A percentile compares a stretch with the other conserved stretches of the same genome.
Evolutionary conservation across 2,888 invertebrate species (phyloP).

Genomic region (Chalcis sispes): DNA sequence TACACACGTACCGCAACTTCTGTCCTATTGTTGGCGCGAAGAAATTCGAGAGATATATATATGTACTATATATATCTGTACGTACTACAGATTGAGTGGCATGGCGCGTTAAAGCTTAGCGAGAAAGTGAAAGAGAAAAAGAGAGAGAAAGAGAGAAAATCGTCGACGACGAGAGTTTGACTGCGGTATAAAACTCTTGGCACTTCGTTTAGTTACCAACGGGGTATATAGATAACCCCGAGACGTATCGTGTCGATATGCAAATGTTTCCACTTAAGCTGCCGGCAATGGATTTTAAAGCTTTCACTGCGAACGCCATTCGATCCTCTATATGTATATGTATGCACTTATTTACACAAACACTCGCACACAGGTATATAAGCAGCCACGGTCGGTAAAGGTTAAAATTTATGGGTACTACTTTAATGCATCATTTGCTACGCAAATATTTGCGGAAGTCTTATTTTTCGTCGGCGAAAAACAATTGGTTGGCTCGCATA

Average conservation of each 20-base stretch:
- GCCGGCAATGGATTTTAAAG: conserved; percentile 56
- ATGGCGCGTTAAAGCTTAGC: not conserved
- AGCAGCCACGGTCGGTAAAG: not conserved
- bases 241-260: conserved; percentile 56
- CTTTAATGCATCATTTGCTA: conserved; percentile 56
- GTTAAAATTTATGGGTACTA: conserved; percentile 48
- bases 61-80: too few species aligned
- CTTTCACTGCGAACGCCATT: conserved; percentile 20
- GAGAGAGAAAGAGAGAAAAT: not conserved
- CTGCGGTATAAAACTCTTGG: conserved; percentile 55
- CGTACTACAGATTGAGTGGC: too few species aligned
- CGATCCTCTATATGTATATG: too few species aligned
- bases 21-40: conserved; percentile 6
- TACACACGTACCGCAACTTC: not conserved
- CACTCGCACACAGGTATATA: not conserved
- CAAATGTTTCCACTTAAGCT: conserved; percentile 56
- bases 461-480: conserved; percentile 49
- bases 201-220: conserved; percentile 54
- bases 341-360: not conserved
- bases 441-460: conserved; percentile 55
- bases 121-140: conserved; percentile 7
- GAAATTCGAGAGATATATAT: too few species aligned
- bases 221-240: conserved; percentile 33
- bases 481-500: conserved; percentile 47
- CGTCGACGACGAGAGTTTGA: conserved; percentile 48